Conservation (phyloP, 1,140 invertebrate species). For the Subanguina moxae region DNA sequence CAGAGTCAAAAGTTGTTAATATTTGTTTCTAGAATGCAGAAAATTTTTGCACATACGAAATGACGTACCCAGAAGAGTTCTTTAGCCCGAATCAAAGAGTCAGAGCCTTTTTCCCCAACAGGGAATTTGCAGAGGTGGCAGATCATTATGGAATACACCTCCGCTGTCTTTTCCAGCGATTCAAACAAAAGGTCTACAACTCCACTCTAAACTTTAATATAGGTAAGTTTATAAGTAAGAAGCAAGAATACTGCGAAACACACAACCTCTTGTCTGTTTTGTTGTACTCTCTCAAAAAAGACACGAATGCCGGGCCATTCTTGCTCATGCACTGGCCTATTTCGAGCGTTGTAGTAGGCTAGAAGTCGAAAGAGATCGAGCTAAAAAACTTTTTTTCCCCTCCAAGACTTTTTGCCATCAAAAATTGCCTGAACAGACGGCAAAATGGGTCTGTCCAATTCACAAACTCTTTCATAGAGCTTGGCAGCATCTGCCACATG, state of each 20-base stretch:
- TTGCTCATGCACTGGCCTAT: constrained; percentile 37
- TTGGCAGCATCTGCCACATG: constrained; percentile 34
- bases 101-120: not conserved
- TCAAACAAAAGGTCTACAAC: constrained; percentile 38
- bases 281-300: constrained; percentile 14
- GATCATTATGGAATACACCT: constrained; percentile 40
- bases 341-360: constrained; percentile 41
- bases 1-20: too few relatives aligned
- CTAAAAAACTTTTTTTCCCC: constrained; percentile 14
- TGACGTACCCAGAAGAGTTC: not conserved
- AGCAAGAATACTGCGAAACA: constrained; percentile 1
- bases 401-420: too few relatives aligned
- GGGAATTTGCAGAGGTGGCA: constrained; percentile 12
- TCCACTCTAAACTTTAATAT: constrained; percentile 17
- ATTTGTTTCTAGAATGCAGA: too few relatives aligned
- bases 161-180: constrained; percentile 25
- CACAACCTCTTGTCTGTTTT: constrained; percentile 11
- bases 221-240: not conserved
- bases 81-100: not conserved
- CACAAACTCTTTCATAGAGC: constrained; percentile 33
- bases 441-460: too few relatives aligned
- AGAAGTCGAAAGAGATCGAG: constrained; percentile 29
- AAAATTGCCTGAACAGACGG: too few relatives aligned
- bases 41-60: not conserved
- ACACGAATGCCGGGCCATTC: constrained; percentile 43